Percentiles rank a stretch among this genome's conserved stretches.
Conservation (phyloP, 2,113 vertebrate species). For the Bungarus multicinctus region DNA sequence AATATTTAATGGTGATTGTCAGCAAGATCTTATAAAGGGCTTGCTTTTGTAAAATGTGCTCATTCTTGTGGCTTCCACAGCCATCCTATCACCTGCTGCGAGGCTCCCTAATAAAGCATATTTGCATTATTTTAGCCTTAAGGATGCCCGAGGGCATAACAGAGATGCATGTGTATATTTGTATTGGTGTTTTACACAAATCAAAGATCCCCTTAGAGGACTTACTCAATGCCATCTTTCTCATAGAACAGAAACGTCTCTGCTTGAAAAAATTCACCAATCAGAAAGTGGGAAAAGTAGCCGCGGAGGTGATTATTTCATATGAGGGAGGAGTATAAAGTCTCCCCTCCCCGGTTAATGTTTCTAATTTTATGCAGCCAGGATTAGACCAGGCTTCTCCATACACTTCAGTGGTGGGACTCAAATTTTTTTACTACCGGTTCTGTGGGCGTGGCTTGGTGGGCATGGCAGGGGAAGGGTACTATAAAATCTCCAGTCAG, state of each 20-base stretch:
- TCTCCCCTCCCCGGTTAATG: no score
- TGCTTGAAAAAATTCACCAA: neutral
- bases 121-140: slow-evolving; percentile 25
- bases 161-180: slow-evolving; percentile 4
- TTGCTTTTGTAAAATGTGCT: slow-evolving; percentile 67
- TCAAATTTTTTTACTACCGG: no score
- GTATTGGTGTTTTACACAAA: slow-evolving; percentile 20
- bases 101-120: slow-evolving; percentile 22
- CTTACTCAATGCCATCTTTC: neutral
- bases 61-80: slow-evolving; percentile 55
- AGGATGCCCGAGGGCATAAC: neutral
- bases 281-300: neutral
- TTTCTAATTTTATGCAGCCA: neutral
- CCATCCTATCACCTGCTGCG: slow-evolving; percentile 29
- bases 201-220: slow-evolving; percentile 3
- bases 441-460: no score
- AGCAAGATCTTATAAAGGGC: slow-evolving; percentile 71
- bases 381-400: neutral
- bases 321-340: neutral
- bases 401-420: no score
- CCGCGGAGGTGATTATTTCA: neutral
- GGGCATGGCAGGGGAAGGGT: no score
- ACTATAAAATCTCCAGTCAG: no score
- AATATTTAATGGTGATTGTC: slow-evolving; percentile 82
- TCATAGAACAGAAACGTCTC: neutral